These are phyloP conservation scores for Leptoteleia sp. DNA, from an alignment of 1,140 invertebrate species.

Conservation along the genomic window DNA sequence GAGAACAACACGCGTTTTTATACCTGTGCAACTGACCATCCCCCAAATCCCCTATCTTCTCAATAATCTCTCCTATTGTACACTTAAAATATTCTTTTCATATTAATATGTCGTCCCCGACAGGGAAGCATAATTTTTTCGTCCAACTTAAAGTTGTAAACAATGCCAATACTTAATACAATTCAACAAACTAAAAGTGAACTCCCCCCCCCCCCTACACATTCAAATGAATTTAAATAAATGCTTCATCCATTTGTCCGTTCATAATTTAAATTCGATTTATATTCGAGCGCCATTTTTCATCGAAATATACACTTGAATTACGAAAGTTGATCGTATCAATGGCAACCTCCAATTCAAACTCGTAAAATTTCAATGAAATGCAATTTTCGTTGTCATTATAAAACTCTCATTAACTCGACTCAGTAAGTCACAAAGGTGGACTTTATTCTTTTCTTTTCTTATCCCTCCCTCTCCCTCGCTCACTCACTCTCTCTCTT, in stretches of 20 bases:
- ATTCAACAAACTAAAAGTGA: slow-evolving; percentile 1
- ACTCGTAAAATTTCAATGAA: slow-evolving; percentile 49
- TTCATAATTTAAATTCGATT: slow-evolving; percentile 29
- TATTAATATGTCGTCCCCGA: neutral
- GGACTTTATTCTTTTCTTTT: slow-evolving; percentile 21
- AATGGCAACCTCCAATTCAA: slow-evolving; percentile 30
- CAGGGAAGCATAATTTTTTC: slow-evolving; percentile 17
- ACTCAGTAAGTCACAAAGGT: slow-evolving; percentile 43
- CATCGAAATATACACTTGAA: slow-evolving; percentile 51
- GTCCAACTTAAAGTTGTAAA: slow-evolving; percentile 6
- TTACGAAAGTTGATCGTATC: slow-evolving; percentile 51
- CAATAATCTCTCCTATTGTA: too few relatives aligned
- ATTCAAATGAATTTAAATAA: slow-evolving; percentile 32
- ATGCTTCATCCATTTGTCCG: slow-evolving; percentile 39
- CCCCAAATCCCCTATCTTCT: slow-evolving; percentile 6
- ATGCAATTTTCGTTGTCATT: slow-evolving; percentile 55
- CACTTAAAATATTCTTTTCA: slow-evolving; percentile 13
- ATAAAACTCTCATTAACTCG: slow-evolving; percentile 55
- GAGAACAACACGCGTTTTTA: slow-evolving; percentile 11
- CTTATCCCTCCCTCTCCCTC: too few relatives aligned
- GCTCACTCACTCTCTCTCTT: too few relatives aligned
- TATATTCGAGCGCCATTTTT: slow-evolving; percentile 35
- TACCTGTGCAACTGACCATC: slow-evolving; percentile 5
- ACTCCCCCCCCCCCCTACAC: too few relatives aligned
- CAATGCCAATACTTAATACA: slow-evolving; percentile 11